A percentile compares a stretch with the other conserved stretches of the same genome.
Evolutionary conservation across 2,888 invertebrate species (phyloP).

Genomic region (Nephrotoma guestfalica): DNA sequence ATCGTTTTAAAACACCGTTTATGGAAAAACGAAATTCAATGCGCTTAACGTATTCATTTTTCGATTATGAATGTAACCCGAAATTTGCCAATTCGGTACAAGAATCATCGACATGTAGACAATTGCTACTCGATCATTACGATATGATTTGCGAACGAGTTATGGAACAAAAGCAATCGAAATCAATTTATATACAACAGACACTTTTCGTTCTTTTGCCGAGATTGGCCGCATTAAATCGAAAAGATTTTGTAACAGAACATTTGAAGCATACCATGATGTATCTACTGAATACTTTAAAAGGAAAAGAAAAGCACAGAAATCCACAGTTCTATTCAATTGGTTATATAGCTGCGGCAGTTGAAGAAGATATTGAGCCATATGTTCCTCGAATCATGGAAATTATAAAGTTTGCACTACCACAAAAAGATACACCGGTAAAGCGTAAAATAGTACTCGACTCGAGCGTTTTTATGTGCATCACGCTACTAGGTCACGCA

Average conservation of each 20-base stretch:
- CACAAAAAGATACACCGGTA: slow-evolving; percentile 58
- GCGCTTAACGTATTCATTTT: slow-evolving; percentile 16
- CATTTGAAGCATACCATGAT: slow-evolving; percentile 61
- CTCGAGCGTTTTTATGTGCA: slow-evolving; percentile 83
- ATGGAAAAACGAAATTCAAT: slow-evolving; percentile 26
- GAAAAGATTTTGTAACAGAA: slow-evolving; percentile 58
- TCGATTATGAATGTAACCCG: slow-evolving; percentile 23
- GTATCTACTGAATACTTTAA: slow-evolving; percentile 60
- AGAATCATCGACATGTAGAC: slow-evolving; percentile 77
- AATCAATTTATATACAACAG: slow-evolving; percentile 72
- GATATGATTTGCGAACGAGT: slow-evolving; percentile 63
- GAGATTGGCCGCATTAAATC: slow-evolving; percentile 84
- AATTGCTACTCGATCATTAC: slow-evolving; percentile 69
- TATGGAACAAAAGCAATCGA: slow-evolving; percentile 58
- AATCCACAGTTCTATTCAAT: slow-evolving; percentile 80
- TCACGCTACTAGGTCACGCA: slow-evolving; percentile 80
- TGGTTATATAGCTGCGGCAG: slow-evolving; percentile 80
- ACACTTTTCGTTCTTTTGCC: slow-evolving; percentile 77
- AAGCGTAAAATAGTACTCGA: slow-evolving; percentile 65
- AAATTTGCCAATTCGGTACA: slow-evolving; percentile 40
- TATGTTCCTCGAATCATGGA: slow-evolving; percentile 79
- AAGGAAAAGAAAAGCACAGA: slow-evolving; percentile 71
- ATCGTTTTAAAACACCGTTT: slow-evolving; percentile 34
- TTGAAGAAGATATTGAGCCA: slow-evolving; percentile 63
- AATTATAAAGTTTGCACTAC: slow-evolving; percentile 58